A percentile compares a stretch with the other conserved stretches of the same genome.
Evolutionary conservation across 2,888 invertebrate species (phyloP).

Genomic region (Cephus pygmeus): DNA sequence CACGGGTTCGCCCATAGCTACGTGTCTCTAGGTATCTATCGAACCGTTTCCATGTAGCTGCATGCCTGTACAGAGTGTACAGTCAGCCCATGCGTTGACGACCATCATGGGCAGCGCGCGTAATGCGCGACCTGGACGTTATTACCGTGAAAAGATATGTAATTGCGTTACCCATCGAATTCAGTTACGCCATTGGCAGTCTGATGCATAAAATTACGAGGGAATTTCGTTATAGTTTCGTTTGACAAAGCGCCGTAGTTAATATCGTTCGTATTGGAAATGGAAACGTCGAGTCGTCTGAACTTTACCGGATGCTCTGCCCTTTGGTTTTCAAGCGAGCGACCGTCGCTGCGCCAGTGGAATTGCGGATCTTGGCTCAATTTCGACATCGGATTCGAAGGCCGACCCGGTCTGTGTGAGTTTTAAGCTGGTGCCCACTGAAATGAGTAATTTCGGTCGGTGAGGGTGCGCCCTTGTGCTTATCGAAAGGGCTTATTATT

Average conservation of each 20-base stretch:
- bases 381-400: not conserved
- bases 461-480: not conserved
- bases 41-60: conserved; percentile 13
- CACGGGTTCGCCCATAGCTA: not conserved
- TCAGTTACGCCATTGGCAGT: conserved; percentile 65
- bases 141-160: conserved; percentile 62
- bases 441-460: too few relatives aligned
- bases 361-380: not conserved
- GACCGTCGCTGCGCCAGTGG: too few relatives aligned
- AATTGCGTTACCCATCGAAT: conserved; percentile 66
- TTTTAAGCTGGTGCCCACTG: too few relatives aligned
- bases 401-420: too few relatives aligned
- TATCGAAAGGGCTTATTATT: conserved; percentile 37
- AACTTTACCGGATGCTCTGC: too few relatives aligned
- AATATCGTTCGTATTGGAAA: conserved; percentile 47
- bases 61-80: not conserved
- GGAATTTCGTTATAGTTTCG: conserved; percentile 65
- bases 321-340: too few relatives aligned
- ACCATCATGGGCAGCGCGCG: conserved; percentile 8
- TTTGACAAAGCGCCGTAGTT: conserved; percentile 64
- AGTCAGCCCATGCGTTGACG: not conserved
- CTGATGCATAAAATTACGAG: conserved; percentile 66
- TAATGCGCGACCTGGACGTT: conserved; percentile 25
- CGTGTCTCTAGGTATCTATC: conserved; percentile 2
- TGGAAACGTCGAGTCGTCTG: not conserved